Conservation (phyloP, 2,888 invertebrate species). For the Platycheirus albimanus region DNA sequence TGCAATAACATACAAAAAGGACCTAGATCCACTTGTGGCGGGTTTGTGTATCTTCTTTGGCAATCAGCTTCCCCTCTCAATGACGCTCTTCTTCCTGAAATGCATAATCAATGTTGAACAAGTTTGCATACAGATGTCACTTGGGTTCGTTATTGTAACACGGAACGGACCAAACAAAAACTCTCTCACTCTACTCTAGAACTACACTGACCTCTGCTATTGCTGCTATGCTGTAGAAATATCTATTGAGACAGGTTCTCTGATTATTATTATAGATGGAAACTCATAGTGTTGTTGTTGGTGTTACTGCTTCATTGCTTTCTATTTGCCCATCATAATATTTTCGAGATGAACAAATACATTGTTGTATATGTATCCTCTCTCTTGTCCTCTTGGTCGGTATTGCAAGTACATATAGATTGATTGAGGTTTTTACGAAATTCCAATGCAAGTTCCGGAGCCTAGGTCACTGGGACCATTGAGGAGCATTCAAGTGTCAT, state of each 20-base stretch:
- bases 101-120: slow-evolving; percentile 73
- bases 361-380: slow-evolving; percentile 38
- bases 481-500: slow-evolving; percentile 66
- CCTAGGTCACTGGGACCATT: slow-evolving; percentile 28
- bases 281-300: neutral
- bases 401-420: slow-evolving; percentile 45
- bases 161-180: slow-evolving; percentile 64
- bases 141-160: slow-evolving; percentile 73
- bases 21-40: slow-evolving; percentile 33
- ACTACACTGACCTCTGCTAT: too few relatives aligned
- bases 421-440: slow-evolving; percentile 69
- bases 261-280: neutral
- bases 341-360: slow-evolving; percentile 69
- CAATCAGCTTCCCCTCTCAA: slow-evolving; percentile 11
- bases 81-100: slow-evolving; percentile 36
- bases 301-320: slow-evolving; percentile 64
- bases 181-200: slow-evolving; percentile 34
- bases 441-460: slow-evolving; percentile 58
- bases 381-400: neutral
- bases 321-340: slow-evolving; percentile 71
- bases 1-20: slow-evolving; percentile 53
- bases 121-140: slow-evolving; percentile 73
- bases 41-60: slow-evolving; percentile 46
- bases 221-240: neutral
- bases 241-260: neutral